Conservation (phyloP, 2,797 vertebrate genomes). For the Siniperca scherzeri region DNA sequence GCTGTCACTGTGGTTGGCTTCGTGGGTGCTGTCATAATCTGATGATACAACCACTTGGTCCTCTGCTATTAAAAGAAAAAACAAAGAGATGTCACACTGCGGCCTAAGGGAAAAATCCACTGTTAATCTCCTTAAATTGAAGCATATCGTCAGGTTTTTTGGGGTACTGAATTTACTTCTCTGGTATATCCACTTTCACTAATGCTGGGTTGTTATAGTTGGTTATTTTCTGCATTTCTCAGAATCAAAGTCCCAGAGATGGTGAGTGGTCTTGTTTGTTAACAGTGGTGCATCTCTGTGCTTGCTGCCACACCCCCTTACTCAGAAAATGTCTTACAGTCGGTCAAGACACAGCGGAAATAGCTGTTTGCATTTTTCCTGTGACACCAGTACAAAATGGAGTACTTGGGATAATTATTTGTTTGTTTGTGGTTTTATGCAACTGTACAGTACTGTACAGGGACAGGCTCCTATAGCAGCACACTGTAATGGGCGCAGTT, state of each 20-base stretch:
- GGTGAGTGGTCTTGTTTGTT: conserved; percentile 3
- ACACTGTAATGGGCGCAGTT: background rate
- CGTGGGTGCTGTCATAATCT: conserved; percentile 91
- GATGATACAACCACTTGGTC: conserved; percentile 92
- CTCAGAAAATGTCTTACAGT: background rate
- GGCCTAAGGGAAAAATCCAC: conserved; percentile 1
- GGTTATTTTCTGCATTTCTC: background rate
- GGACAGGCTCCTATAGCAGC: background rate
- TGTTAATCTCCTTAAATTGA: conserved; percentile 27
- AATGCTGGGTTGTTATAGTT: conserved; percentile 7
- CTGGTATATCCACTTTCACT: conserved; percentile 9
- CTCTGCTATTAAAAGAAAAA: conserved; percentile 77
- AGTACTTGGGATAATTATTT: background rate
- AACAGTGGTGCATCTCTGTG: background rate
- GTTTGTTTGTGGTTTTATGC: conserved; percentile 9
- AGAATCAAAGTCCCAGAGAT: conserved; percentile 12
- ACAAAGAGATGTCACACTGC: conserved; percentile 40
- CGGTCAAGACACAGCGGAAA: background rate
- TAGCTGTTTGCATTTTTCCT: background rate
- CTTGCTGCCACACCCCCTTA: background rate
- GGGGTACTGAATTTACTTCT: conserved; percentile 15
- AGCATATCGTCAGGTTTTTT: conserved; percentile 21
- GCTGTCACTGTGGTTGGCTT: conserved; percentile 97
- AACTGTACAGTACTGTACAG: background rate
- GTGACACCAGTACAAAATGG: background rate